Conservation (phyloP, 2,888 invertebrate species). For the Nezara viridula region DNA sequence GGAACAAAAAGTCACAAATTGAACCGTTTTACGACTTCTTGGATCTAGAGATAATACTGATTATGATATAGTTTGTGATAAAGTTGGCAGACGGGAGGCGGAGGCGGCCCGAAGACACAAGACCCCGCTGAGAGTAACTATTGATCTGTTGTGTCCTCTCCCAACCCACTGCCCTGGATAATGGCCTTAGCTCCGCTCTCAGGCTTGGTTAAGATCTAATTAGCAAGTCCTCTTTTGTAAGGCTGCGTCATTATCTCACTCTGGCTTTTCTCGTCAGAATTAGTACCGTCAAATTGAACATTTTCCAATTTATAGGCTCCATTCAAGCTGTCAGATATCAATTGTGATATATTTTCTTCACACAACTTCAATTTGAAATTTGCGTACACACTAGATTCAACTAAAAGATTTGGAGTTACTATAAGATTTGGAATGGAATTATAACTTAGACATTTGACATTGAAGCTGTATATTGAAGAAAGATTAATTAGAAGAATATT, state of each 20-base stretch:
- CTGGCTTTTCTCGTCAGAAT: neutral
- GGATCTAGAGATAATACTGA: too few relatives aligned
- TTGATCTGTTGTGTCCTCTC: constrained; percentile 44
- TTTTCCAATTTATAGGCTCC: neutral
- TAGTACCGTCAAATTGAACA: neutral
- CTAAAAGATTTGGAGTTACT: too few relatives aligned
- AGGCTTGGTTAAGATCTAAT: constrained; percentile 10
- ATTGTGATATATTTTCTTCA: too few relatives aligned
- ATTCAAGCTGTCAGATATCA: neutral
- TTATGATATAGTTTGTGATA: too few relatives aligned
- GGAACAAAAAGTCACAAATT: too few relatives aligned
- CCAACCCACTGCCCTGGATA: constrained; percentile 56
- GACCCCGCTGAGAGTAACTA: neutral
- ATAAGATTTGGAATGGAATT: too few relatives aligned
- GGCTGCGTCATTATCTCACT: neutral
- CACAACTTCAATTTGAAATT: too few relatives aligned
- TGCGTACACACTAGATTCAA: too few relatives aligned
- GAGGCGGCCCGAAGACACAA: neutral
- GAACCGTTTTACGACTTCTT: too few relatives aligned
- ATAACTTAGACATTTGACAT: too few relatives aligned
- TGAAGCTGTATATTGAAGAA: too few relatives aligned
- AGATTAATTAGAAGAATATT: too few relatives aligned
- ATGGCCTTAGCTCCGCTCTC: neutral
- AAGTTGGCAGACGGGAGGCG: neutral
- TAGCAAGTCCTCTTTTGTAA: constrained; percentile 5